Evolutionary conservation across 2,888 invertebrate species (phyloP), one percentile per base, ranked within the genome.

Genomic region (Xestoiulus laeticollis): DNA sequence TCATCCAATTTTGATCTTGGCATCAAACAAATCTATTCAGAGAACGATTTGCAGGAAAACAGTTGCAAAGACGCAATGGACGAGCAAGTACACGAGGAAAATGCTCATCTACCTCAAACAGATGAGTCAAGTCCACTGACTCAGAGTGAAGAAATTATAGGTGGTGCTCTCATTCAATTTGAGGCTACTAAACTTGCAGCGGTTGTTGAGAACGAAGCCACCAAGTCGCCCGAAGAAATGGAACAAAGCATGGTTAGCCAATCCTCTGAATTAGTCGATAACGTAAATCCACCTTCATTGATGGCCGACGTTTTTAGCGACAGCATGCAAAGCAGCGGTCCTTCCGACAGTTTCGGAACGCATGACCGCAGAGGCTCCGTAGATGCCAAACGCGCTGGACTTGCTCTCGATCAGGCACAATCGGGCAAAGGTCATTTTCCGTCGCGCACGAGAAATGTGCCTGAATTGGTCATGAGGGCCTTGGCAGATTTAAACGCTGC

Each of bases 201-300:
- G 86, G 89, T 89, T 87, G 85, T 90, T 30, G 87, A 89, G 85
- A 88, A 88, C 87, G 89, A 89, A 48, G 90, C 89, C 33, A 87
- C 89, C 22, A 88, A 88, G 53, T 88, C 89, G 48, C 89, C 89
- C n/a, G 89, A 90, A 22, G 89, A 90, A 78, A 89, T 95, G 93
- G 94, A 94, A 0, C 93, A 93, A 30, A 95, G 95, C 89, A 93
- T 93, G 2, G 93, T 94, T 5, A 95, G 95, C 33, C 91, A 93
- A 0, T 94, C 94, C 0, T 91, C 96, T 12, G 96, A 96, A 90
- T 92, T 96, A 88, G 68, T 87, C 6, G 96, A 96, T 90, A 94
- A 95, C 87, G 93, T 96, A 5, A 94, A 94, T 89, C 96, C 96
- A 0, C 96, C 96, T 0, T 96, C 96, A 0, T 94, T 95, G 86